Percentiles rank a stretch among this genome's conserved stretches.
phyloP scores from a whole-genome alignment of 2,797 vertebrate genomes.

The Lemur catta region DNA sequence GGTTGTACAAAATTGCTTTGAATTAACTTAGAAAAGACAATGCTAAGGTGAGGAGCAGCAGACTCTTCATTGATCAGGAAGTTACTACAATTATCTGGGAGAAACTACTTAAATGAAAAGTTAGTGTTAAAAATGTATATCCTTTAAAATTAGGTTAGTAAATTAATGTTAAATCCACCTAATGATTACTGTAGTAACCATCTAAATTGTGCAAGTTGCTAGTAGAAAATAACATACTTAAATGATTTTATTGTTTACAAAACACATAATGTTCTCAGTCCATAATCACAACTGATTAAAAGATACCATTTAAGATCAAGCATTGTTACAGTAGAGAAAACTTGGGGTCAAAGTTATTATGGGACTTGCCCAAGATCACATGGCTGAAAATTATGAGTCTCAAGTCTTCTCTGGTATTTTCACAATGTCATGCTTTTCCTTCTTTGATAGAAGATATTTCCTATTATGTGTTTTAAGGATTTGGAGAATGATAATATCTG shows the following conservation, averaged over 20 bases:
- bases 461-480: background rate
- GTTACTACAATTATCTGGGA: background rate
- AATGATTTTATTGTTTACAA: background rate
- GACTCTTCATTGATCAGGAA: background rate
- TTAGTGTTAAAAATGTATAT: background rate
- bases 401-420: background rate
- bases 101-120: background rate
- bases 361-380: background rate
- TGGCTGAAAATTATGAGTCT: background rate
- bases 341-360: background rate
- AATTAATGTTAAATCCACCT: background rate
- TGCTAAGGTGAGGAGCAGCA: background rate
- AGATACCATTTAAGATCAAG: background rate
- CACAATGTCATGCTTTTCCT: background rate
- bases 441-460: background rate
- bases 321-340: background rate
- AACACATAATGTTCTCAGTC: background rate
- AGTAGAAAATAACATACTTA: background rate
- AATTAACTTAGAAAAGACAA: conserved; percentile 20
- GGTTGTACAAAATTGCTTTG: background rate
- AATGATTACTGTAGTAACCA: background rate
- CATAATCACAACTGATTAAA: background rate
- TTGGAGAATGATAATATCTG: background rate
- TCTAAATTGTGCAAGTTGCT: background rate
- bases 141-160: background rate